phyloP scores from a whole-genome alignment of 2,888 invertebrate species.

The Parnassius glacialis region DNA sequence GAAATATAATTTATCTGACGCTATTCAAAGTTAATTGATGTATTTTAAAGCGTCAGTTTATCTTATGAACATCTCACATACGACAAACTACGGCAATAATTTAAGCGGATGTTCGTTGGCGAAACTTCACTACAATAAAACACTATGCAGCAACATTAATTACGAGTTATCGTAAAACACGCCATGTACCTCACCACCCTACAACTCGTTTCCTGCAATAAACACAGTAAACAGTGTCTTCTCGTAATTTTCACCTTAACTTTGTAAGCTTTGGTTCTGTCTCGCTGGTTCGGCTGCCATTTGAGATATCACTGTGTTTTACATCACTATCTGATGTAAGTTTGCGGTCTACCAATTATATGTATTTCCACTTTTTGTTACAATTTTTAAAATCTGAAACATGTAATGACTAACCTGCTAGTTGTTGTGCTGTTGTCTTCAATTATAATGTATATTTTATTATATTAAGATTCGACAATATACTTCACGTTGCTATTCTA shows the following conservation, averaged over 20 bases:
- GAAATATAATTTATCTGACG: background rate
- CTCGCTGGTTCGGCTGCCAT: no score
- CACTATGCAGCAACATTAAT: conserved; percentile 63
- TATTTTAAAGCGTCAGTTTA: conserved; percentile 9
- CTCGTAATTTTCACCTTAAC: conserved; percentile 15
- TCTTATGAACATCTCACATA: conserved; percentile 31
- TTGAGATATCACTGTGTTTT: no score
- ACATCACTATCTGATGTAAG: no score
- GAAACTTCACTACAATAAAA: conserved; percentile 55
- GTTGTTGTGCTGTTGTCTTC: no score
- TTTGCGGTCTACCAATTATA: no score
- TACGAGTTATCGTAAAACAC: conserved; percentile 64
- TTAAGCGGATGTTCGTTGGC: conserved; percentile 15
- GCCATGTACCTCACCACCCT: conserved; percentile 3
- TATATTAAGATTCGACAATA: no score
- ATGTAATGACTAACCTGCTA: no score
- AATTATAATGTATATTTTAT: no score
- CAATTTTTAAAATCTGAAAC: no score
- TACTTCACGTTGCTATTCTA: no score
- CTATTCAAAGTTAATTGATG: conserved; percentile 1
- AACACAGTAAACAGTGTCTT: conserved; percentile 30
- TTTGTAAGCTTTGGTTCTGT: no score
- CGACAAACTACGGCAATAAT: conserved; percentile 37
- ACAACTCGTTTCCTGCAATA: conserved; percentile 32
- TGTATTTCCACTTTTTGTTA: no score